Evolutionary conservation across 2,797 vertebrate species (phyloP).

Genomic region (Lutjanus campechanus): DNA sequence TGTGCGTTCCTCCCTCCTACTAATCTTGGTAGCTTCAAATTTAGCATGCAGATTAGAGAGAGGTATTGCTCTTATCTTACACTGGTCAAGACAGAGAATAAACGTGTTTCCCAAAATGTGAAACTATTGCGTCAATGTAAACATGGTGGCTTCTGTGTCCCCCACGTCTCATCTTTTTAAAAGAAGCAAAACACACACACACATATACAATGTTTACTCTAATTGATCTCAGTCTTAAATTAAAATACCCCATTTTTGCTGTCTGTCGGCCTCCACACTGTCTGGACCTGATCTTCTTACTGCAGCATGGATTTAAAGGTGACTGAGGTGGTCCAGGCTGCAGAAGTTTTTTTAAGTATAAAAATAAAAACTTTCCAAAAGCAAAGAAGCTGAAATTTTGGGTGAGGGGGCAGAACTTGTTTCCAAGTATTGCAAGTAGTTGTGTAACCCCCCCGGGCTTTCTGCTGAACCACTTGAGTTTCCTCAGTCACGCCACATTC

Average conservation of each 20-base stretch:
- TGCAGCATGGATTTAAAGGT: not conserved
- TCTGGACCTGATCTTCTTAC: constrained; percentile 1
- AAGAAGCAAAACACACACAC: not conserved
- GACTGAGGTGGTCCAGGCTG: no score
- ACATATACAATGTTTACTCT: not conserved
- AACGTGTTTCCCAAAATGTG: not conserved
- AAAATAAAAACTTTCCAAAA: not conserved
- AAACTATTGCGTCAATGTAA: not conserved
- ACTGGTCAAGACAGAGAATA: not conserved
- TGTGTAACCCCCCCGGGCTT: constrained; percentile 3
- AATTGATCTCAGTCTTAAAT: not conserved
- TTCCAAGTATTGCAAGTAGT: constrained; percentile 7
- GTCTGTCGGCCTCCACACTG: not conserved
- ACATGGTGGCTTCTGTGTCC: not conserved
- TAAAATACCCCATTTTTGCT: not conserved
- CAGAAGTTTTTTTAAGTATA: not conserved
- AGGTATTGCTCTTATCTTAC: not conserved
- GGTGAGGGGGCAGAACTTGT: not conserved
- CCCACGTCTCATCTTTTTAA: not conserved
- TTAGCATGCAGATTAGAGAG: not conserved
- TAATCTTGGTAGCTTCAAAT: not conserved
- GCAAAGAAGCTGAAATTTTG: not conserved
- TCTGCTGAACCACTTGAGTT: constrained; percentile 34
- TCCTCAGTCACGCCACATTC: constrained; percentile 26
- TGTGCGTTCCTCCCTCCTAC: no score